Percentiles rank a stretch among this genome's conserved stretches.
phyloP scores from a whole-genome alignment of 2,888 invertebrate genomes.

The Leucophenga maculata region DNA sequence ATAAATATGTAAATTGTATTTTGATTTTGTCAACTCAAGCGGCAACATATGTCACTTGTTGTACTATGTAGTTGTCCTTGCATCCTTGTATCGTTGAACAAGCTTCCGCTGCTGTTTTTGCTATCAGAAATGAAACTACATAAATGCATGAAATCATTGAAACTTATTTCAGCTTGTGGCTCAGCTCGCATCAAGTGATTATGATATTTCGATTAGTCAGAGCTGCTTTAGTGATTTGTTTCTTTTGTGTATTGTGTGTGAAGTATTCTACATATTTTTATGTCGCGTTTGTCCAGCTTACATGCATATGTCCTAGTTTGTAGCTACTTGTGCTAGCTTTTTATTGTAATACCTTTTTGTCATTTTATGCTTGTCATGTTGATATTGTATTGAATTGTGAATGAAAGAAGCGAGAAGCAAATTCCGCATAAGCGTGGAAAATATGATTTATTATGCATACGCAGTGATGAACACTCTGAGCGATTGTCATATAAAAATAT shows the following conservation, averaged over 20 bases:
- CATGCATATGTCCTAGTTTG: neutral
- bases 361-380: slow-evolving; percentile 23
- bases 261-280: neutral
- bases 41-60: slow-evolving; percentile 21
- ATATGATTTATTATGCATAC: slow-evolving; percentile 44
- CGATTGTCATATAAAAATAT: neutral
- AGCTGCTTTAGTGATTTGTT: neutral
- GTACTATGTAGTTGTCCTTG: too few species aligned
- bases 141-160: too few species aligned
- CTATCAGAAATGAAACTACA: too few species aligned
- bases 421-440: slow-evolving; percentile 10
- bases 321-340: neutral
- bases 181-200: slow-evolving; percentile 13
- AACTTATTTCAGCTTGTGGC: too few species aligned
- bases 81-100: too few species aligned
- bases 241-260: neutral
- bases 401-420: neutral
- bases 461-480: slow-evolving; percentile 16
- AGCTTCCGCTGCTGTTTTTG: too few species aligned
- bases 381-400: slow-evolving; percentile 17
- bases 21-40: slow-evolving; percentile 29
- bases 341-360: slow-evolving; percentile 6
- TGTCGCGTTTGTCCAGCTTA: neutral
- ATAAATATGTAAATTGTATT: slow-evolving; percentile 31
- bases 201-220: slow-evolving; percentile 22